Evolutionary conservation across 2,113 vertebrate genomes (phyloP).

Genomic region (Grus americana): DNA sequence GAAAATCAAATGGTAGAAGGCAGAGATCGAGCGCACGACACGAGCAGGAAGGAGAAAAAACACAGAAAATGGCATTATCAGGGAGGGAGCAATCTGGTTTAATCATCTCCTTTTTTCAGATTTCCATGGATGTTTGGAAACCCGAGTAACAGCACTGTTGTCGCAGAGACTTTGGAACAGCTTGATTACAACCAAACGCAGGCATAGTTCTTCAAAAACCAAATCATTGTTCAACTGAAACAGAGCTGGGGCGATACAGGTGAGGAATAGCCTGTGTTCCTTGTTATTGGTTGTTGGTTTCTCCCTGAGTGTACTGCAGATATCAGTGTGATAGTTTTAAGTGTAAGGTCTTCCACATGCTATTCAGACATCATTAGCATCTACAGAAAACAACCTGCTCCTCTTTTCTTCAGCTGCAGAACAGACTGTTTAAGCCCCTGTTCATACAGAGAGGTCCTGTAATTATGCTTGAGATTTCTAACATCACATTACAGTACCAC

Average conservation of each 20-base stretch:
- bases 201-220: background rate
- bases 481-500: background rate
- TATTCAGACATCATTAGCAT: background rate
- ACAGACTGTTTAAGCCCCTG: background rate
- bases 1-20: background rate
- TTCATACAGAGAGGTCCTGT: background rate
- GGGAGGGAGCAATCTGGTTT: background rate
- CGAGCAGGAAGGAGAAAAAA: background rate
- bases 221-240: background rate
- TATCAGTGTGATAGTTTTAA: background rate
- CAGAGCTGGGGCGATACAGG: background rate
- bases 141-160: background rate
- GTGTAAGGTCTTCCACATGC: background rate
- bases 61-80: background rate
- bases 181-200: background rate
- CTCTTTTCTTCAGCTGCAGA: background rate
- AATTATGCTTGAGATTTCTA: background rate
- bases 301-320: background rate
- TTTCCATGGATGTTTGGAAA: background rate
- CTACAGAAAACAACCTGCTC: fast-evolving
- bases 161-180: background rate
- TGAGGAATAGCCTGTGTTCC: background rate
- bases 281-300: fast-evolving
- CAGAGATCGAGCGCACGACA: background rate
- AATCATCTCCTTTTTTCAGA: background rate